Evolutionary conservation across 2,888 invertebrate genomes (phyloP), one percentile per base, ranked within the genome.

Genomic region (Escarpia spicata): DNA sequence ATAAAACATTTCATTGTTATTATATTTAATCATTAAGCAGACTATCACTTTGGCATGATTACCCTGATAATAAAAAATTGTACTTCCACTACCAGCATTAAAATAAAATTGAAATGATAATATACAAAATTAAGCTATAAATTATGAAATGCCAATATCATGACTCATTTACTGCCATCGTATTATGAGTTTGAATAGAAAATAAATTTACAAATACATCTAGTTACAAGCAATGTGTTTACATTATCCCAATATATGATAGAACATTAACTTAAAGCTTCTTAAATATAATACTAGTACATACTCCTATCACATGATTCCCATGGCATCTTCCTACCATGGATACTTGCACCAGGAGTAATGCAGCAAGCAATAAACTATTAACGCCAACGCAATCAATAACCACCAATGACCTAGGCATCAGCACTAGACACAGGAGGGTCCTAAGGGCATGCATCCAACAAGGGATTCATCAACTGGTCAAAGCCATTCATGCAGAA

Each of bases 371-470:
- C 75, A 75, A 75, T 75, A 75, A 75, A 75, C 75, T 75, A 75
- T 75, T 75, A 75, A 75, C 75, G 75, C 75, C 75, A 75, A 75
- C 75, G 75, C 75, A 75, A 75, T 75, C 75, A 75, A 75, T 75
- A 75, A 75, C 75, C 75, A 75, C 75, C n/a, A n/a, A 26, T 75
- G 75, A 75, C 75, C 75, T 75, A 75, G 19, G 26, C 75, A 75
- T 26, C 19, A 75, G 52, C 52, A 52, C 0, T 52, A 75, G 75
- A 75, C 75, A 75, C 37, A 26, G 75, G 75, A 75, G 26, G 1
- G 19, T 75, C 75, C 75, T 26, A 75, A n/a, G 75, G 75, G 75
- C 75, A n/a, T 26, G 19, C 75, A 6, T 19, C 26, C 75, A 75
- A 75, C 75, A 26, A 26, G 75, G 75, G 75, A 75, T 75, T 75